phyloP scores from a whole-genome alignment of 2,888 invertebrate species.

The Arenicola marina region DNA sequence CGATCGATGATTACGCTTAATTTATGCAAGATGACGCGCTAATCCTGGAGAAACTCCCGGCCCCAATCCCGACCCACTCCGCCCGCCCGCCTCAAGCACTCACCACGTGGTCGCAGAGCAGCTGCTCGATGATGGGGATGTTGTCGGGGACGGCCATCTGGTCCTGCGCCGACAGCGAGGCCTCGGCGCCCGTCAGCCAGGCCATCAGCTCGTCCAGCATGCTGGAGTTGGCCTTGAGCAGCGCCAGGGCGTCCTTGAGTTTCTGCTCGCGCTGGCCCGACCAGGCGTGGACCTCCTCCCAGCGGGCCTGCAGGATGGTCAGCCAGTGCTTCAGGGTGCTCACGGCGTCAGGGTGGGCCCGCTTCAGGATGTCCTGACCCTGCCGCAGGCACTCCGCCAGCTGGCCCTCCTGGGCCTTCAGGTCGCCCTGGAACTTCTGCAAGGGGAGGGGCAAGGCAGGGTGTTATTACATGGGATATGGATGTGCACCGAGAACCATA shows the following conservation, averaged over 20 bases:
- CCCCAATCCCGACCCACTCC: no score
- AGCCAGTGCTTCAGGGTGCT: constrained; percentile 99
- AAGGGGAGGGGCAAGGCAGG: no score
- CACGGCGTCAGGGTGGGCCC: constrained; percentile 97
- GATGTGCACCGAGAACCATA: no score
- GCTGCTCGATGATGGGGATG: constrained; percentile 78
- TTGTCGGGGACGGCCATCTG: constrained; percentile 89
- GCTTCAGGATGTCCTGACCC: constrained; percentile 84
- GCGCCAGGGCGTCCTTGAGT: constrained; percentile 79
- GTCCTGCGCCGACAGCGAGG: constrained; percentile 80
- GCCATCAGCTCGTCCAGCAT: constrained; percentile 89
- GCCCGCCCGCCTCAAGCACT: no score
- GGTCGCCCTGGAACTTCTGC: constrained; percentile 68
- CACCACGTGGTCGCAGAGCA: constrained; percentile 57
- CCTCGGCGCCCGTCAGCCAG: constrained; percentile 91
- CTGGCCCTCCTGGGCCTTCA: constrained; percentile 83
- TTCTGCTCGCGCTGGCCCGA: constrained; percentile 70
- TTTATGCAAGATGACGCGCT: no score
- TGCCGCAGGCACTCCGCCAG: constrained; percentile 72
- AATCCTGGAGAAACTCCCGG: no score
- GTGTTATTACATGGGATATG: no score
- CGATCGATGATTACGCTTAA: no score
- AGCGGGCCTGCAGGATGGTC: constrained; percentile 80
- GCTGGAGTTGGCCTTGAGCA: constrained; percentile 81
- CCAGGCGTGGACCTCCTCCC: constrained; percentile 69